Conservation (phyloP, 1,140 invertebrate genomes). For the Drosophila miranda region DNA sequence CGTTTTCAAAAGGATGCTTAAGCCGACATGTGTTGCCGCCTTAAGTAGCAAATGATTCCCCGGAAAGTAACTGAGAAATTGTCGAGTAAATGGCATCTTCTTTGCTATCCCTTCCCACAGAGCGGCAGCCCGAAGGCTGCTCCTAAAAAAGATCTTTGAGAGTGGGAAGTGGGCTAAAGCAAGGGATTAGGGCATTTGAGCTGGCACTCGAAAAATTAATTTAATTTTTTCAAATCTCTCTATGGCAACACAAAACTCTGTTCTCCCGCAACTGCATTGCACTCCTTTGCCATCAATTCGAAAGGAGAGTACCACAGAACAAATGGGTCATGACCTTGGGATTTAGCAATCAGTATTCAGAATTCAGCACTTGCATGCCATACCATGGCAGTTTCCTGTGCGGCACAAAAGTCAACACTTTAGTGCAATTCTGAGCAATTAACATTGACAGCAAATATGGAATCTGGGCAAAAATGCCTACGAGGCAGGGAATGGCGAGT, state of each 20-base stretch:
- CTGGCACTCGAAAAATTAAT: too few species aligned
- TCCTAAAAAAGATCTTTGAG: too few species aligned
- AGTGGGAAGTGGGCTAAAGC: not conserved
- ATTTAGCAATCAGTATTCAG: slow-evolving; percentile 19
- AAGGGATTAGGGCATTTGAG: too few species aligned
- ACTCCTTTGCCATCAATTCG: not conserved
- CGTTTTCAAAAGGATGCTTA: slow-evolving; percentile 44
- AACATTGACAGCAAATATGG: slow-evolving; percentile 79
- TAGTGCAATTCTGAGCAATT: slow-evolving; percentile 75
- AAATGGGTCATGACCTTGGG: too few species aligned
- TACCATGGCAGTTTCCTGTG: slow-evolving; percentile 60
- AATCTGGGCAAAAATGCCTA: slow-evolving; percentile 77
- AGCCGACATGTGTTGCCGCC: slow-evolving; percentile 66
- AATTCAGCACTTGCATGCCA: slow-evolving; percentile 45
- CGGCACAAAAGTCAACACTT: slow-evolving; percentile 73
- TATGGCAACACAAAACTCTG: too few species aligned
- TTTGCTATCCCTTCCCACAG: slow-evolving; percentile 34
- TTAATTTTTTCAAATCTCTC: too few species aligned
- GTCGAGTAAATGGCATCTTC: slow-evolving; percentile 17
- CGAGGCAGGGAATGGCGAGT: slow-evolving; percentile 36
- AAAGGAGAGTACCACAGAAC: too few species aligned
- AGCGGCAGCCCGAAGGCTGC: not conserved
- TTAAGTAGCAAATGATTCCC: slow-evolving; percentile 56
- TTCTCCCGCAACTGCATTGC: too few species aligned
- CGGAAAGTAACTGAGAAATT: slow-evolving; percentile 44